Evolutionary conservation across 2,797 vertebrate genomes (phyloP).

Genomic region (Chelon auratus): DNA sequence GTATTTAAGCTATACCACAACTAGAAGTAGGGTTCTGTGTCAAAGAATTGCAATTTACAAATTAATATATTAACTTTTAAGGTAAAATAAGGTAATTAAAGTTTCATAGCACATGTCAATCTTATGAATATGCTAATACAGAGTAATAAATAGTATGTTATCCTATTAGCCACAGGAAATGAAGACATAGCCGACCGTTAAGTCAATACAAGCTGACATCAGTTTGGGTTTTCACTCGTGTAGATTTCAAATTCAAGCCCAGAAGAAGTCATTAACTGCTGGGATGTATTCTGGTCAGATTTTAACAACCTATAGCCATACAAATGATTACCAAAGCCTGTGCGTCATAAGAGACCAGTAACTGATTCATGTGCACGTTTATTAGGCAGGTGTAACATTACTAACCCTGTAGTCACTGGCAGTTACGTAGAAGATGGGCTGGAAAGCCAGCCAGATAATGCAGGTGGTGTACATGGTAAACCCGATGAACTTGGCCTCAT

Average conservation of each 20-base stretch:
- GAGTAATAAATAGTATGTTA: constrained; percentile 21
- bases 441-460: constrained; percentile 99
- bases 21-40: too few relatives aligned
- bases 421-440: constrained; percentile 99
- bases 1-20: too few relatives aligned
- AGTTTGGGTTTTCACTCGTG: constrained; percentile 30
- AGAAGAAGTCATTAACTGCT: constrained; percentile 44
- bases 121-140: constrained; percentile 4
- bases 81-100: constrained; percentile 18
- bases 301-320: constrained; percentile 23
- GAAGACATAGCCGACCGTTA: constrained; percentile 9
- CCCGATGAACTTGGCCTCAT: constrained; percentile 99
- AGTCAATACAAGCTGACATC: constrained; percentile 24
- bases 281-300: constrained; percentile 31
- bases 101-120: background rate
- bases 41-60: background rate
- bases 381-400: constrained; percentile 11
- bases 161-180: constrained; percentile 22
- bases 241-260: constrained; percentile 31
- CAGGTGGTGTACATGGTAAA: constrained; percentile 99
- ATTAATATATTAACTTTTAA: constrained; percentile 4
- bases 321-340: constrained; percentile 17
- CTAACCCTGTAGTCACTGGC: constrained; percentile 98
- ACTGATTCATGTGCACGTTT: background rate
- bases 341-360: constrained; percentile 3